Evolutionary conservation across 2,888 invertebrate genomes (phyloP), one percentile per base, ranked within the genome.

Genomic region (Luperina testacea): DNA sequence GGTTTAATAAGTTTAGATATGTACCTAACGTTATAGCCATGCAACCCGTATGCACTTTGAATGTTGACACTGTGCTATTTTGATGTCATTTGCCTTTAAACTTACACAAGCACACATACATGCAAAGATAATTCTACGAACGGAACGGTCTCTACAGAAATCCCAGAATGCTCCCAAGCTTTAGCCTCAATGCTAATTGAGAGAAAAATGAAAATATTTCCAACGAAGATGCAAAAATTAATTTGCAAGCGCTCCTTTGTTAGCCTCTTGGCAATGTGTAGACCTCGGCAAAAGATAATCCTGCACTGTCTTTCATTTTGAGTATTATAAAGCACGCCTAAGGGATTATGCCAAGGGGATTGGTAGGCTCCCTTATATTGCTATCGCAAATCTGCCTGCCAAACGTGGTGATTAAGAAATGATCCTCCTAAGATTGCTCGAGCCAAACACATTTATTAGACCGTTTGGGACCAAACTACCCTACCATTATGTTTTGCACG

Each of bases 311-410:
- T 82, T 75, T 85, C 82, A 73, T 83, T 82, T 83, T 61, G 83
- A 85, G 82, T 73, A 76, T 85, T 86, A 85, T 85, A 83, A 85
- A 83, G 82, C 86, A 83, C 77, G 86, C 57, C 76, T 73, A 81
- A 45, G 70, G 70, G 83, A 85, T 83, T 83, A 83, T 20, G 53
- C 38, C 63, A 82, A 74, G 67, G 42, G 57, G 64, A 86, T 86
- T 77, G 72, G 69, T 74, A 72, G 76, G 24, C 53, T 77, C 57
- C 63, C 17, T 59, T 86, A 72, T 77, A 72, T 72, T 57, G 65
- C 63, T 73, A 81, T 68, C 67, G 59, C 73, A 82, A 86, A 84
- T 86, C 75, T 72, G 48, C 15, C 69, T 77, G 64, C 74, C 77
- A 77, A 86, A 75, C 77, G 65, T 75, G 57, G 72, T 75, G 53